These are phyloP conservation scores for Pristionchus fissidentatus DNA, from an alignment of 2,888 invertebrate species.

Conservation along the genomic window DNA sequence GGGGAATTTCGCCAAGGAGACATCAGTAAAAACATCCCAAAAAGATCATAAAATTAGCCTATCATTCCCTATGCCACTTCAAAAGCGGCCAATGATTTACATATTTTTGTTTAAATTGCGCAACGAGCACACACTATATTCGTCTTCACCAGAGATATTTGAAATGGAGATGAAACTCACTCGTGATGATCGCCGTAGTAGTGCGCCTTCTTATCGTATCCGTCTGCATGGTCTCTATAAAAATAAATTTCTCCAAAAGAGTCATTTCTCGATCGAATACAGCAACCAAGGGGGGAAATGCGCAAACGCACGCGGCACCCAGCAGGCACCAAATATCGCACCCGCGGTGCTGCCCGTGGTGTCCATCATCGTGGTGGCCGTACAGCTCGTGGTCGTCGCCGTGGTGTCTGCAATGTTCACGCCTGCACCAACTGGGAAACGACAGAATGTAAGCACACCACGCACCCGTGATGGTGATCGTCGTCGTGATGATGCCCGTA, in stretches of 20 bases:
- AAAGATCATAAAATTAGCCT: too few relatives aligned
- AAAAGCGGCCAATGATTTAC: too few relatives aligned
- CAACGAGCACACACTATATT: too few relatives aligned
- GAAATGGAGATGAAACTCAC: neutral
- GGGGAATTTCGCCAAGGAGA: too few relatives aligned
- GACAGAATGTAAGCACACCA: slow-evolving; percentile 6
- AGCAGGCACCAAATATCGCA: slow-evolving; percentile 38
- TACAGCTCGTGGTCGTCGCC: neutral
- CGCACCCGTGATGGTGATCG: slow-evolving; percentile 19
- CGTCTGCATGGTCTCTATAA: slow-evolving; percentile 20
- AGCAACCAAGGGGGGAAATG: neutral
- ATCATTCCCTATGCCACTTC: too few relatives aligned
- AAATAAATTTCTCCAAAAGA: neutral
- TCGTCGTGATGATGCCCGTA: slow-evolving; percentile 38
- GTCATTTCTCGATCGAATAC: slow-evolving; percentile 1
- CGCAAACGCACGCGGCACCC: slow-evolving; percentile 22
- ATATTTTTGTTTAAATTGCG: too few relatives aligned
- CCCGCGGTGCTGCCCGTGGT: slow-evolving; percentile 5
- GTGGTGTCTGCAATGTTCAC: slow-evolving; percentile 22
- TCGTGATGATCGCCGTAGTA: slow-evolving; percentile 5
- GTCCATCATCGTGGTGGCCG: slow-evolving; percentile 5
- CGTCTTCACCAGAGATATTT: too few relatives aligned
- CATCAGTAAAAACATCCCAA: too few relatives aligned
- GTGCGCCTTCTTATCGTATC: neutral
- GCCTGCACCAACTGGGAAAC: neutral